Evolutionary conservation across 2,113 vertebrate species (phyloP), one percentile per base, ranked within the genome.

Genomic region (Erinaceus europaeus): DNA sequence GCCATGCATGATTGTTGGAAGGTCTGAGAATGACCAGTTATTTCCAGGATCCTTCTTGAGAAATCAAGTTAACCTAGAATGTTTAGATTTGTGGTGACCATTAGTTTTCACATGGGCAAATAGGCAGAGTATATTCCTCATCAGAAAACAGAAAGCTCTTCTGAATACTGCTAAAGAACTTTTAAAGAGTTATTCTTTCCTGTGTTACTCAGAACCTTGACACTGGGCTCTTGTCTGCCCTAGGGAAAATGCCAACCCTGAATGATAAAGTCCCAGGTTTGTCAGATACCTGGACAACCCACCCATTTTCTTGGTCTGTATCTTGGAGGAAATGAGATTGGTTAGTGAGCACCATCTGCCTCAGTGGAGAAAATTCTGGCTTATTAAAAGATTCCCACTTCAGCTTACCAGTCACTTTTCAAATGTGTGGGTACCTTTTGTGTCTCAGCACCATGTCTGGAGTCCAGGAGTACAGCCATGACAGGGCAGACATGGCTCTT

Each of bases 361-460:
- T 38, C 55, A 32, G 44, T 3, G 71, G 40, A 64, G 55, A 82
- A 79, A 14, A 23, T 11, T 52, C 32, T 38, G 32, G 42, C 32
- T 81, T 90, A 62, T 62, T 52, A 67, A 74, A 86, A 91, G 71
- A 42, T 23, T 74, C 87, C 65, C 59, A 83, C 52, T 78, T 67
- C 40, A 55, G n/a, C 68, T 1, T 14, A 59, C 68, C 55, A 72
- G 90, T 88, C 94, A 93, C 76, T 90, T 74, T 38, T 48, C 90
- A 94, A 89, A 95, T 90, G 90, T 21, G 89, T 57, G 87, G 85
- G 64, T 71, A 89, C 91, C 84, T 89, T 81, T 42, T 61, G 90
- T 94, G 94, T 87, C 91, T 94, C 93, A 38, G 34, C 20, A 55
- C 38, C 74, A 38, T n/a, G 94, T 94, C 92, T 95, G 93, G 95